Conservation (phyloP, 2,113 vertebrate species). For the Macrotis lagotis region DNA sequence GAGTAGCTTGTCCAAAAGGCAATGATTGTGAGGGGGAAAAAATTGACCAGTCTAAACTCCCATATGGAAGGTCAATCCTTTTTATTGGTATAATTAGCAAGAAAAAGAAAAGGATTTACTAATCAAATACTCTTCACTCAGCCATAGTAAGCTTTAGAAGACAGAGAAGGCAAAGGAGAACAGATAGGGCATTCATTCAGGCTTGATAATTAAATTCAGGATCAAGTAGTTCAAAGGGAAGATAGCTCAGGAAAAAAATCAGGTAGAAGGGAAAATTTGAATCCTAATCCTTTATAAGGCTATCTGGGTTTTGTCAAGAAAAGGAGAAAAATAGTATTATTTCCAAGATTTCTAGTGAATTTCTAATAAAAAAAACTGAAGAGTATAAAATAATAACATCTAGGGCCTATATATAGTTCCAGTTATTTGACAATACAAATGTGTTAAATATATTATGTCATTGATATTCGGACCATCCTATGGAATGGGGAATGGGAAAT, state of each 20-base stretch:
- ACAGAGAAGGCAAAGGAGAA: constrained; percentile 48
- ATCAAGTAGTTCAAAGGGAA: constrained; percentile 71
- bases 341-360: constrained; percentile 57
- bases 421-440: constrained; percentile 29
- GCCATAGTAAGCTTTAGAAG: constrained; percentile 64
- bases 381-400: constrained; percentile 54
- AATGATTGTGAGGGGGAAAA: background rate
- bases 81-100: constrained; percentile 75
- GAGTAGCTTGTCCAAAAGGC: constrained; percentile 37
- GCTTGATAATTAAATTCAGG: constrained; percentile 72
- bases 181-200: constrained; percentile 54
- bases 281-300: constrained; percentile 59
- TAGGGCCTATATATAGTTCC: constrained; percentile 38
- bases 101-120: constrained; percentile 67
- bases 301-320: constrained; percentile 30
- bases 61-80: constrained; percentile 59
- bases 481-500: constrained; percentile 4
- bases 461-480: constrained; percentile 12
- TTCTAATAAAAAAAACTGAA: constrained; percentile 67
- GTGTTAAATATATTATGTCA: background rate
- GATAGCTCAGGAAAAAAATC: constrained; percentile 15
- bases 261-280: constrained; percentile 56
- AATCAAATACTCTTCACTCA: constrained; percentile 65
- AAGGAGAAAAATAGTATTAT: constrained; percentile 63
- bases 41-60: constrained; percentile 17